phyloP scores from a whole-genome alignment of 2,113 vertebrate species.

The Thunnus maccoyii region DNA sequence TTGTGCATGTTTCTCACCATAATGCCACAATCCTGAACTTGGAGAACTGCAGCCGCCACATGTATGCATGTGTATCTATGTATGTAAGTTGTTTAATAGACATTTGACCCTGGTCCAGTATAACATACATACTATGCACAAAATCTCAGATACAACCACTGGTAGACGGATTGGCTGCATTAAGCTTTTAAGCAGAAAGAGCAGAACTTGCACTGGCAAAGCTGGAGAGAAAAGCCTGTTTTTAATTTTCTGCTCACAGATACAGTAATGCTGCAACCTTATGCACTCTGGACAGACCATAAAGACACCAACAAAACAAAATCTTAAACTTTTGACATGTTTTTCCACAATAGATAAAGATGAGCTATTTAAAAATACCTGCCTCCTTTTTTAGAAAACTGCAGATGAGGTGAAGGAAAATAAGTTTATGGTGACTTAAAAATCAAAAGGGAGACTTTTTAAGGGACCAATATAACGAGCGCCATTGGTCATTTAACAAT shows the following conservation, averaged over 20 bases:
- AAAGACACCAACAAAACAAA: conserved; percentile 13
- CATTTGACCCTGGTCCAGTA: conserved; percentile 30
- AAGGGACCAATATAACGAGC: too few relatives aligned
- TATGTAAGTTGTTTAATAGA: conserved; percentile 7
- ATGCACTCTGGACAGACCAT: conserved; percentile 5
- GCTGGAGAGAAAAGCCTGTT: background rate
- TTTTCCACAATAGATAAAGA: background rate
- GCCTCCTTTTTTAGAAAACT: background rate
- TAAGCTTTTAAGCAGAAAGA: conserved; percentile 8
- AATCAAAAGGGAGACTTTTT: too few relatives aligned
- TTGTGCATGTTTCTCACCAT: too few relatives aligned
- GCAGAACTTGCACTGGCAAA: background rate
- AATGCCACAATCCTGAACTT: background rate
- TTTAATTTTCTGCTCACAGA: background rate
- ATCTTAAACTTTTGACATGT: background rate
- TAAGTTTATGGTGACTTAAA: too few relatives aligned
- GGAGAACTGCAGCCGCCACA: background rate
- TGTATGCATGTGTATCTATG: background rate
- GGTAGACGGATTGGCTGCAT: background rate
- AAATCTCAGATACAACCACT: conserved; percentile 10
- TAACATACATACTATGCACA: conserved; percentile 39
- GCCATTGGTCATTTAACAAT: too few relatives aligned
- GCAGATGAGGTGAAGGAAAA: background rate
- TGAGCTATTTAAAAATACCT: background rate
- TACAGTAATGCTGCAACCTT: conserved; percentile 7